Evolutionary conservation across 2,797 vertebrate species (phyloP).

Genomic region (Pangasius macronema): DNA sequence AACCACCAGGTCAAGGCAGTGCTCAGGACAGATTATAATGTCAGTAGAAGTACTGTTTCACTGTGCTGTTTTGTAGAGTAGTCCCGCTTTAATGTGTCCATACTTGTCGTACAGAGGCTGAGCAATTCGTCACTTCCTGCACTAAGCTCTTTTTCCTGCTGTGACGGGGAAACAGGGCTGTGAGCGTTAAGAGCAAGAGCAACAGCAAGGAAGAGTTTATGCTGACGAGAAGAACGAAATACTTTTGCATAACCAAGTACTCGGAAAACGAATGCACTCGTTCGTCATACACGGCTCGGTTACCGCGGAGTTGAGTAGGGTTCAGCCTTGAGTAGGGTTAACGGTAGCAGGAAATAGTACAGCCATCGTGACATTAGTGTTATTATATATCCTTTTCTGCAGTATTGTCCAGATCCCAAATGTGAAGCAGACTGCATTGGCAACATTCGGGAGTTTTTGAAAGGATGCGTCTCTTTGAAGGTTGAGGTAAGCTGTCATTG

Average conservation of each 20-base stretch:
- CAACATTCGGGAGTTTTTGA: slow-evolving; percentile 92
- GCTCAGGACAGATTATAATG: not conserved
- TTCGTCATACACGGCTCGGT: no score
- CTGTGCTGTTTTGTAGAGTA: not conserved
- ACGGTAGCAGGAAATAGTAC: not conserved
- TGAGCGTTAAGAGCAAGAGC: slow-evolving; percentile 49
- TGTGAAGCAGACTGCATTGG: slow-evolving; percentile 85
- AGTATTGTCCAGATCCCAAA: slow-evolving; percentile 90
- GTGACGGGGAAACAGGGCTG: slow-evolving; percentile 62
- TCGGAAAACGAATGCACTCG: not conserved
- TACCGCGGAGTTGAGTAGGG: no score
- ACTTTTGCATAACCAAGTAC: not conserved
- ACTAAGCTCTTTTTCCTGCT: slow-evolving; percentile 74
- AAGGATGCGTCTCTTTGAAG: slow-evolving; percentile 85
- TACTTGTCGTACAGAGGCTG: slow-evolving; percentile 33
- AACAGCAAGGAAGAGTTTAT: slow-evolving; percentile 12
- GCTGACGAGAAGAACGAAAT: not conserved
- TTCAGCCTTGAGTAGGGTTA: slow-evolving; percentile 2
- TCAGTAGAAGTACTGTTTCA: no score
- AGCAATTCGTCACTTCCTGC: slow-evolving; percentile 84
- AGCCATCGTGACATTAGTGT: slow-evolving; percentile 53
- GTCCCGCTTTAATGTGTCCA: slow-evolving; percentile 25
- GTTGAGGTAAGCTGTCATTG: slow-evolving; percentile 85
- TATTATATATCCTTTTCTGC: slow-evolving; percentile 51
- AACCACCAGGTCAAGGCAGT: not conserved